Base-by-base conservation (phyloP, 2,797 vertebrate species). In the Myotis myotis region DNA sequence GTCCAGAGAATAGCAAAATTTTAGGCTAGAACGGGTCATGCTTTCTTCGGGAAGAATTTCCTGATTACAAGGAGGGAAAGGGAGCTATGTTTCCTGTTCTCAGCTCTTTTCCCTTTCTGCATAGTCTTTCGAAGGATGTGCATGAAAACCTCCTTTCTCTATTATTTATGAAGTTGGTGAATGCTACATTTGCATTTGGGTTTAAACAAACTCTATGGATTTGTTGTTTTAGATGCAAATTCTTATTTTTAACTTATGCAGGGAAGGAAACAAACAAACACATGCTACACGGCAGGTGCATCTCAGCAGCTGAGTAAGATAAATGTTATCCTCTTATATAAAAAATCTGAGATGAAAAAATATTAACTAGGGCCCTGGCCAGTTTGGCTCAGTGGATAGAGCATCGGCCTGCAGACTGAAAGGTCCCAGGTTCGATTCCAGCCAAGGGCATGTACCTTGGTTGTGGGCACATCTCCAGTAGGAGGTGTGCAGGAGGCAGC, bases 31-130 rank as follows among this genome's bases (percentile, higher is more conserved):
- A 93, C 49, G 51, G 97, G 96, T 78, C 94, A 84, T 87, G 62
- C 81, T 96, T 95, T 91, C 81, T 95, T 88, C 72, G 74, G 66
- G 82, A 80, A 95, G 81, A 94, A 93, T 68, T 94, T 95, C 85
- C 80, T 95, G 33, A 94, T 72, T 75, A 82, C 10, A 70, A 84
- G 83, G 55, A 44, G 0, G 23, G 66, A 83, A 88, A 38, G 44
- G 81, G 33, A 82, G 5, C 19, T n/a, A 30, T n/a, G 30, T 17
- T 64, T 33, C 62, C 62, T n/a, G 3, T n/a, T 64, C 15, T 64
- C 30, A 8, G 30, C 16, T 64, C 62, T 62, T 64, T 64, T 33
- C 62, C 62, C 62, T 64, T 16, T 64, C 62, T 64, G 62, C 62
- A 19, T n/a, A 30, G 30, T 62, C 60, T 62, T 62, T 62, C 60